Evolutionary conservation across 2,797 vertebrate genomes (phyloP).

Genomic region (Nannoperca australis): DNA sequence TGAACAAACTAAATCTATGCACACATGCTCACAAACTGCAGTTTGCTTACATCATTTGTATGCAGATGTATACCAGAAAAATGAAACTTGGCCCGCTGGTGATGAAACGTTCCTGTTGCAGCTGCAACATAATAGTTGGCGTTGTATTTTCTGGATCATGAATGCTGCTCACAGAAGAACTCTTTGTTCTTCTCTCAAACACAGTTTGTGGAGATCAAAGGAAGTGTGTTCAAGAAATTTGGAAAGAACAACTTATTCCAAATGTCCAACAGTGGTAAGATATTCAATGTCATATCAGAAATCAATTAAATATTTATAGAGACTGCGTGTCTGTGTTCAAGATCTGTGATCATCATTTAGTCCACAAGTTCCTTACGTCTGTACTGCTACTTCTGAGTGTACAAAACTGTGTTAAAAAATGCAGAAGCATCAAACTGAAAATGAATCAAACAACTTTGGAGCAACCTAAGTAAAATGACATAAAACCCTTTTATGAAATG

Average conservation of each 20-base stretch:
- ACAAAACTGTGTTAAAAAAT: background rate
- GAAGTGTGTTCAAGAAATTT: slow-evolving; percentile 99
- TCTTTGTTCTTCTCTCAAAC: slow-evolving; percentile 33
- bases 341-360: slow-evolving; percentile 1
- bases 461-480: background rate
- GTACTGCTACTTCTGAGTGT: background rate
- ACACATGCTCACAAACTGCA: background rate
- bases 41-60: slow-evolving; percentile 16
- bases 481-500: background rate
- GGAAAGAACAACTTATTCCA: slow-evolving; percentile 99
- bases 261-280: slow-evolving; percentile 99
- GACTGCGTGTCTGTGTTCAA: background rate
- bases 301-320: background rate
- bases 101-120: slow-evolving; percentile 36
- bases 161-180: background rate
- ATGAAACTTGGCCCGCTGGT: background rate
- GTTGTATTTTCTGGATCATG: slow-evolving; percentile 8
- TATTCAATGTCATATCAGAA: background rate
- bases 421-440: background rate
- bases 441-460: background rate
- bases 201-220: slow-evolving; percentile 99
- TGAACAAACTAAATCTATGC: slow-evolving; percentile 5
- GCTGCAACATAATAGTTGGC: slow-evolving; percentile 19
- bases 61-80: slow-evolving; percentile 19
- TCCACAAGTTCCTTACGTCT: background rate